Evolutionary conservation across 2,113 vertebrate species (phyloP), one percentile per base, ranked within the genome.

Genomic region (Microcebus tavaratra): DNA sequence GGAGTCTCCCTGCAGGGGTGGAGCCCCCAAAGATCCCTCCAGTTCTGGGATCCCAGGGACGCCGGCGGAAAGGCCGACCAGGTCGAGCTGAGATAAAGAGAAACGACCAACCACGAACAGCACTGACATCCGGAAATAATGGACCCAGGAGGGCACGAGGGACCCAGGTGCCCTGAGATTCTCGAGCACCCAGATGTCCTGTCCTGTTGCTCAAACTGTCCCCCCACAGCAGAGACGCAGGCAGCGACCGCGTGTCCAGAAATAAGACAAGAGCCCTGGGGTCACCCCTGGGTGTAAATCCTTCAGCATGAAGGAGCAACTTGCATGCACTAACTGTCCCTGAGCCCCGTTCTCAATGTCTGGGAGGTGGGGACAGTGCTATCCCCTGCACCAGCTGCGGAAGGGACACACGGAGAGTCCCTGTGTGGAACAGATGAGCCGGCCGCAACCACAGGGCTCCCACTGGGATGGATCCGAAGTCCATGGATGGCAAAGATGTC

Each of bases 401-500:
- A 36, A 25, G 15, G 7, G 18, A 29, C 18, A 15, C 23, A 4
- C 21, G 6, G 6, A 0, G 9, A 73, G 27, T 17, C 11, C 36
- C 57, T 27, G 3, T 3, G n/a, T 0, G 29, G 25, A 8, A 36
- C 2, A 6, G 50, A 55, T 12, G 5, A 4, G 6, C 18, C 53
- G 9, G 0, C 15, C 1, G 4, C 14, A 29, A 1, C 17, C 2
- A 31, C 39, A 10, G 61, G 48, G 65, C 68, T 31, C 59, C 23
- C 6, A 9, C 12, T 20, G n/a, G 48, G 3, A 42, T 20, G 36
- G 36, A 2, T 0, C 39, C 72, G 3, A 29, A 3, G 17, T 8
- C 50, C 63, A 50, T 4, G 2, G 5, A 0, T 39, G 27, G 39
- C 4, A 18, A 5, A 27, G 55, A 14, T 0, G 6, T 17, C 2